These are phyloP conservation scores for Apamea sordens DNA, from an alignment of 2,888 invertebrate genomes.

Conservation along the genomic window DNA sequence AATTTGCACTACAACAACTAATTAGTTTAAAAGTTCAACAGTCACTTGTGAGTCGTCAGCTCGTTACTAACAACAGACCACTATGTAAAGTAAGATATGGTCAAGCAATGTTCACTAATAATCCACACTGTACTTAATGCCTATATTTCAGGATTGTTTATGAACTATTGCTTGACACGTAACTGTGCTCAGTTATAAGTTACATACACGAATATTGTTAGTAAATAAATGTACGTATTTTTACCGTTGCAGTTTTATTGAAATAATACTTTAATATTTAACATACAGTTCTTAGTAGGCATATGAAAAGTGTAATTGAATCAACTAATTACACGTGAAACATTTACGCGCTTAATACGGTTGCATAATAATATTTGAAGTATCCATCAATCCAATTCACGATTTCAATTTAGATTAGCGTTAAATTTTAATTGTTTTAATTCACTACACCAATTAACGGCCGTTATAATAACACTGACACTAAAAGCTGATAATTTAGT, in stretches of 20 bases:
- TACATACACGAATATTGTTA: conserved; percentile 74
- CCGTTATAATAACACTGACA: conserved; percentile 26
- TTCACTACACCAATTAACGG: conserved; percentile 19
- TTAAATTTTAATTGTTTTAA: conserved; percentile 12
- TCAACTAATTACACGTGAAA: conserved; percentile 15
- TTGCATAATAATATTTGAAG: conserved; percentile 4
- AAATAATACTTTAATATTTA: conserved; percentile 29
- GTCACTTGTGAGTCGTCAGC: conserved; percentile 18
- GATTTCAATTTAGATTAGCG: conserved; percentile 5
- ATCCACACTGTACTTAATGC: conserved; percentile 53
- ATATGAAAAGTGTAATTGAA: neutral
- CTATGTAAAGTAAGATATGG: conserved; percentile 45
- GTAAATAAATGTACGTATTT: conserved; percentile 75
- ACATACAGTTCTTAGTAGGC: neutral
- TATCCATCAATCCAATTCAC: conserved; percentile 11
- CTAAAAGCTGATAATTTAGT: conserved; percentile 29
- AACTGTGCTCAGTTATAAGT: conserved; percentile 68
- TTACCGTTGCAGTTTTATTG: conserved; percentile 66
- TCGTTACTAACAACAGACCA: conserved; percentile 56
- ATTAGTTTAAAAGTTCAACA: conserved; percentile 25
- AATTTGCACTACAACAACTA: conserved; percentile 35
- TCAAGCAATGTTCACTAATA: conserved; percentile 65
- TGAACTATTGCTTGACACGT: conserved; percentile 68
- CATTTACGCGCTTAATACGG: neutral
- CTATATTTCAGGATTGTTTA: conserved; percentile 56